Evolutionary conservation across 35 echinoderm and acorn worm genomes (phyloP).

Genomic region (Diadema setosum): DNA sequence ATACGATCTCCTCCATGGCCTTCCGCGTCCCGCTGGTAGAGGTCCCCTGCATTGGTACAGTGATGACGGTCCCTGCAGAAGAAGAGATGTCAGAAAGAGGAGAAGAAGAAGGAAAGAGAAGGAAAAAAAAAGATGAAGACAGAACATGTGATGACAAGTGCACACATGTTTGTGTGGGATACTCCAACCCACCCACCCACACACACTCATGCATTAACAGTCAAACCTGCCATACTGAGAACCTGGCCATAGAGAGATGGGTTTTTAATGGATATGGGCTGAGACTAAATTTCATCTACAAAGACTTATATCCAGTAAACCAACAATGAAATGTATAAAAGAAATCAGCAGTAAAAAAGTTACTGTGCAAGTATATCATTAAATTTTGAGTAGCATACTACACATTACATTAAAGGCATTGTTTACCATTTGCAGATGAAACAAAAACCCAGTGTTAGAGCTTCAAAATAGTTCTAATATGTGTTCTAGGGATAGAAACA

Average conservation of each 20-base stretch:
- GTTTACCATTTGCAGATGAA: too few species aligned
- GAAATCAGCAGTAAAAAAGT: not conserved
- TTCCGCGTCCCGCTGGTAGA: not conserved
- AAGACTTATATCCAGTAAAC: not conserved
- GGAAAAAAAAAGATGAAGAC: too few species aligned
- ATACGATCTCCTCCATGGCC: conserved; percentile 62
- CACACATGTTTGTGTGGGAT: too few species aligned
- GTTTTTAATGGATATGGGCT: not conserved
- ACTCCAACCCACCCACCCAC: too few species aligned
- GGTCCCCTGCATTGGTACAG: conserved; percentile 31
- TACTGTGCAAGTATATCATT: not conserved
- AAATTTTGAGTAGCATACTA: not conserved
- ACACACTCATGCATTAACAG: too few species aligned
- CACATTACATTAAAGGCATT: too few species aligned
- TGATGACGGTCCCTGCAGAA: conserved; percentile 45
- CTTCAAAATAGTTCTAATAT: too few species aligned
- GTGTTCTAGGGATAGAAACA: too few species aligned
- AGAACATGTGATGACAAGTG: too few species aligned
- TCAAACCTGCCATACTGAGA: too few species aligned
- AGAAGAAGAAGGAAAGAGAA: not conserved
- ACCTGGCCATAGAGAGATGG: too few species aligned
- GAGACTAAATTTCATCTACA: not conserved
- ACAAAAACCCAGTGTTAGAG: too few species aligned
- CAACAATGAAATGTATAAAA: not conserved
- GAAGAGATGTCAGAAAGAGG: not conserved